phyloP scores from a whole-genome alignment of 64 coral and sea anemone genomes.

The Montipora cactus region DNA sequence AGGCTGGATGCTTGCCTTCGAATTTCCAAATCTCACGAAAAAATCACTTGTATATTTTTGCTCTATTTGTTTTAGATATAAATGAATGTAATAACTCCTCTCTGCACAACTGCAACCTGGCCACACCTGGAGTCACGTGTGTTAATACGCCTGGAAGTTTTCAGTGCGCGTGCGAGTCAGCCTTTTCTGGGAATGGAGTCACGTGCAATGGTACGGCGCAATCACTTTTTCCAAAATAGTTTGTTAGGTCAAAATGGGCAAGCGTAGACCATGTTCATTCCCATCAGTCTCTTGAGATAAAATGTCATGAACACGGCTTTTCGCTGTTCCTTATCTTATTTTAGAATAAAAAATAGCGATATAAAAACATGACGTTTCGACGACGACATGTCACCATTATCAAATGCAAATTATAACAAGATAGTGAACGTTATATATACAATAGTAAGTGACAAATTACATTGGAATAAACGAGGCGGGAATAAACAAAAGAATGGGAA shows the following conservation, averaged over 20 bases:
- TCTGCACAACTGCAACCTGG: neutral
- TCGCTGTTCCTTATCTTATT: no score
- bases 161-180: slow-evolving; percentile 13
- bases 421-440: no score
- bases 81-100: slow-evolving; percentile 28
- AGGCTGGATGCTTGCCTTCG: no score
- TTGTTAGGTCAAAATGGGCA: neutral
- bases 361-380: no score
- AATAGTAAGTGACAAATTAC: no score
- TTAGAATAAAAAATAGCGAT: no score
- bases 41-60: neutral
- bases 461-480: no score
- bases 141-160: slow-evolving; percentile 20
- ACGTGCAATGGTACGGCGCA: slow-evolving; percentile 3
- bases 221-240: neutral
- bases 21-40: neutral
- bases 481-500: no score
- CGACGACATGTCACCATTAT: no score
- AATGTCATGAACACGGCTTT: neutral
- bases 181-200: slow-evolving; percentile 18
- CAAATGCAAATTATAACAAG: no score
- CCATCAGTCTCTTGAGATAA: no score
- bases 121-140: slow-evolving; percentile 23
- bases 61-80: neutral
- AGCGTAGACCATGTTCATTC: no score